These are phyloP conservation scores for Gephyroberyx darwinii DNA, from an alignment of 2,797 vertebrate species.

Conservation along the genomic window DNA sequence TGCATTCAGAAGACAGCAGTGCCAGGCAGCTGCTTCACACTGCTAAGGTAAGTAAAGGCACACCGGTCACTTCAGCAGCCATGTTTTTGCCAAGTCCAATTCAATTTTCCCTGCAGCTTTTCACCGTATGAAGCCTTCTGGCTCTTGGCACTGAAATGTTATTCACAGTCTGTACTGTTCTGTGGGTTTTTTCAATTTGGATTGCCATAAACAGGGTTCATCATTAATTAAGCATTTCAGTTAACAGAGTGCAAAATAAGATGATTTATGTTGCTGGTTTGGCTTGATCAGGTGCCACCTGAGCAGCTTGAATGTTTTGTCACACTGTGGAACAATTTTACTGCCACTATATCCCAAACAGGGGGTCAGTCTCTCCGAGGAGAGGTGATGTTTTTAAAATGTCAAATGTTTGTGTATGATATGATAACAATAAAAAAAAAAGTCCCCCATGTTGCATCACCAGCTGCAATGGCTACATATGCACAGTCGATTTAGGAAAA, in stretches of 20 bases:
- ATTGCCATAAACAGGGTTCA: slow-evolving; percentile 26
- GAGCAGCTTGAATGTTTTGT: slow-evolving; percentile 3
- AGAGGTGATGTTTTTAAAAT: slow-evolving; percentile 13
- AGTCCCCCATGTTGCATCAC: slow-evolving; percentile 12
- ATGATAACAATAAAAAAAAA: neutral
- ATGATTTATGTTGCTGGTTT: slow-evolving; percentile 23
- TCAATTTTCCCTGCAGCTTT: slow-evolving; percentile 46
- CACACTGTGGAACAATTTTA: neutral
- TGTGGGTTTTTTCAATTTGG: slow-evolving; percentile 47
- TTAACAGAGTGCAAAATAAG: slow-evolving; percentile 41
- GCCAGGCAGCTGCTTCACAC: slow-evolving; percentile 46
- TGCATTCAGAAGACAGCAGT: slow-evolving; percentile 54
- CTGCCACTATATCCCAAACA: slow-evolving; percentile 11
- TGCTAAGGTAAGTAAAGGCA: slow-evolving; percentile 41
- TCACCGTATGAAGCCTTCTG: slow-evolving; percentile 29
- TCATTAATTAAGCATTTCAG: slow-evolving; percentile 39
- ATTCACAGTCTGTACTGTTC: slow-evolving; percentile 25
- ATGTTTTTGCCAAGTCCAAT: slow-evolving; percentile 54
- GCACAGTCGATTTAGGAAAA: neutral
- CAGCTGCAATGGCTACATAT: slow-evolving; percentile 1
- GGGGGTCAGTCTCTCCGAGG: slow-evolving; percentile 22
- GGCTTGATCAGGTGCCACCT: slow-evolving; percentile 28
- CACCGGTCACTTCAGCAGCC: slow-evolving; percentile 58
- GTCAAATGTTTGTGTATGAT: slow-evolving; percentile 32
- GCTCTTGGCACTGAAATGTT: slow-evolving; percentile 50